Base-by-base conservation (phyloP, 2,797 vertebrate species). In the Pipistrellus pygmaeus region DNA sequence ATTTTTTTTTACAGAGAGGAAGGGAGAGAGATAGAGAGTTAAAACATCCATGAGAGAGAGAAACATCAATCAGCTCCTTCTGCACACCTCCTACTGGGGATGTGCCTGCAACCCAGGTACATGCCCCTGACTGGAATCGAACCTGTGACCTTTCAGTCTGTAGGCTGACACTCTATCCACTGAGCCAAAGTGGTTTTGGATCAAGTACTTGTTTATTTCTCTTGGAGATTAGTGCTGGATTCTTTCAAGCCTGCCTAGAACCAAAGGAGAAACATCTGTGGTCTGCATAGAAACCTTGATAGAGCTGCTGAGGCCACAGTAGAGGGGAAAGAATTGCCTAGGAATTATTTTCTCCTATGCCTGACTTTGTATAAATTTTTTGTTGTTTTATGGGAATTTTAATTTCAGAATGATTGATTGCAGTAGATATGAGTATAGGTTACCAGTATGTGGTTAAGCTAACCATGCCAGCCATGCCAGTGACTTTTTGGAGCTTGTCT, bases 401-500 rank as follows among this genome's bases (percentile, higher is more conserved):
- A 46, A 72, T 60, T 75, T 78, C 60, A 82, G 69, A 94, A 64
- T 84, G 27, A 88, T 13, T 68, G 17, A 88, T 69, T 88, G 25
- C 53, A 77, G 9, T 7, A 78, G 35, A 46, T 55, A 69, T 48
- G 21, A 93, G 2, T 81, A 35, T 75, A 71, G 15, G 53, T 88
- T 89, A 69, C 44, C 10, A 71, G 75, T 77, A 11, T 83, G 10
- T 90, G 53, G 14, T 6, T 48, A 60, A 78, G 64, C 5, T 78
- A 88, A 88, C 53, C n/a, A 35, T 83, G 14, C 9, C 85, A 30
- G 46, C 14, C 32, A 76, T 55, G 17, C 9, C 88, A 77, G 60
- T 84, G 75, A 91, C 13, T 95, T 94, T 89, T 95, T 23, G 78
- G 85, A 90, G 51, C 30, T 83, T 91, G n/a, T 66, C n/a, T 51